Conservation (phyloP, 2,113 vertebrate species). For the Sprattus sprattus region DNA sequence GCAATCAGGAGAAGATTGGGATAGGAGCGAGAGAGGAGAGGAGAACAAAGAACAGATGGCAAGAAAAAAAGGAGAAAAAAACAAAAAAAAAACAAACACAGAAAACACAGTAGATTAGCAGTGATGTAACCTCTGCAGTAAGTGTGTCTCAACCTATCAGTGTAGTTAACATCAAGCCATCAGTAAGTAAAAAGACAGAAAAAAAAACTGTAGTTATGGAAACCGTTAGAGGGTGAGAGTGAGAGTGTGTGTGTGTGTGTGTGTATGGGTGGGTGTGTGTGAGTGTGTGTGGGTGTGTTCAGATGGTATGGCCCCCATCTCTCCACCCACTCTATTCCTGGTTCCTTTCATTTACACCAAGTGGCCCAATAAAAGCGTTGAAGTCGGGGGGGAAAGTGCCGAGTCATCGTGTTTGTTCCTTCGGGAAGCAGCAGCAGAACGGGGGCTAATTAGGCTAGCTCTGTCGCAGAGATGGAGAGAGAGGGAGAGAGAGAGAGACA, state of each 20-base stretch:
- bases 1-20: not conserved
- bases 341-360: not conserved
- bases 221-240: not conserved
- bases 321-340: not conserved
- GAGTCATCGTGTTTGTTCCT: constrained; percentile 23
- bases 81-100: not conserved
- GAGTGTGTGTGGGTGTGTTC: not conserved
- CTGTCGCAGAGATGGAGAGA: constrained; percentile 14
- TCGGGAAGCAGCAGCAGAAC: not conserved
- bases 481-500: not conserved
- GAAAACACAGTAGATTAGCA: not conserved
- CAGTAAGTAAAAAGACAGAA: not conserved
- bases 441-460: constrained; percentile 55
- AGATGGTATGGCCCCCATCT: not conserved
- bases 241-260: not conserved
- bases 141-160: not conserved
- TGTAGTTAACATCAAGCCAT: not conserved
- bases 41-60: too few relatives aligned
- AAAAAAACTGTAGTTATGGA: not conserved
- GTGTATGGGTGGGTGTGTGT: not conserved
- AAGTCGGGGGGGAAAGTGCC: constrained; percentile 9
- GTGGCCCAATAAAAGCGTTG: not conserved
- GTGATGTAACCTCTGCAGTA: not conserved
- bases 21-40: not conserved
- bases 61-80: not conserved